Evolutionary conservation across 30 jellyfish, hydroid and myxozoan species (phyloP).

Genomic region (Rhopilema esculentum): DNA sequence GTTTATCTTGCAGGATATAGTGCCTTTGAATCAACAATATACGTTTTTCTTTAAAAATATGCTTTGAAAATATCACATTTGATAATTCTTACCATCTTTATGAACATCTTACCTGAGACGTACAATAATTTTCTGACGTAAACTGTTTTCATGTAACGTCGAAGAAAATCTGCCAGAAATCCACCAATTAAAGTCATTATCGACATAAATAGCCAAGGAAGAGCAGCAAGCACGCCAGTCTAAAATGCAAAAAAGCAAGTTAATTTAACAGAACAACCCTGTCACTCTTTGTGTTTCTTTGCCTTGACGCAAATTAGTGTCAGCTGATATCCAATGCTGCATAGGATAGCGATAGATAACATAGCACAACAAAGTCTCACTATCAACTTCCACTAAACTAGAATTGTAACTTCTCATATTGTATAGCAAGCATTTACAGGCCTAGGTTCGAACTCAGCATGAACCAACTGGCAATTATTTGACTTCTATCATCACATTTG

Average conservation of each 20-base stretch:
- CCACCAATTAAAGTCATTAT: constrained; percentile 89
- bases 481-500: too few species aligned
- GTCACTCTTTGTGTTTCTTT: not conserved
- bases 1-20: too few species aligned
- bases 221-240: constrained; percentile 95
- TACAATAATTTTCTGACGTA: constrained; percentile 77
- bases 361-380: not conserved
- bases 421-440: not conserved
- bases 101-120: constrained; percentile 81
- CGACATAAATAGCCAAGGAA: constrained; percentile 97
- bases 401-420: not conserved
- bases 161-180: constrained; percentile 77
- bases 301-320: not conserved
- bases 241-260: not conserved
- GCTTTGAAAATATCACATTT: too few species aligned
- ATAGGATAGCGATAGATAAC: not conserved
- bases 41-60: not conserved
- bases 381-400: too few species aligned
- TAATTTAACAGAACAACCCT: not conserved
- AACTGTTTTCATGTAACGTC: constrained; percentile 69
- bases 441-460: too few species aligned
- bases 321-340: not conserved
- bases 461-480: too few species aligned
- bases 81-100: too few species aligned
- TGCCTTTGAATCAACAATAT: too few species aligned